Evolutionary conservation across 2,113 vertebrate genomes (phyloP).

Genomic region (Morone saxatilis): DNA sequence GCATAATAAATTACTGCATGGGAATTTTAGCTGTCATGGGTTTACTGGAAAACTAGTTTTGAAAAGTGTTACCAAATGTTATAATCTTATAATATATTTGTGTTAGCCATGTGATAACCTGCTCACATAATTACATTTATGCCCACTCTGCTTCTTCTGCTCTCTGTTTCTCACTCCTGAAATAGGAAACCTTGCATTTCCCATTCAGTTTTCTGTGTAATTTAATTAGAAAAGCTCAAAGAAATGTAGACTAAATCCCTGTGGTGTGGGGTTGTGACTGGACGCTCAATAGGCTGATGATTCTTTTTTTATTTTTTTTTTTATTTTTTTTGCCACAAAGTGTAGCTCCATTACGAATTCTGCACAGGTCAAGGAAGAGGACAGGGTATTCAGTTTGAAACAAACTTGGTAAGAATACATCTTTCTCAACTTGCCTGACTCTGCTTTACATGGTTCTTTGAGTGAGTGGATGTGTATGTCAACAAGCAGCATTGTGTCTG

Average conservation of each 20-base stretch:
- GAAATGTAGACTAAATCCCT: conserved; percentile 52
- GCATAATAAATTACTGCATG: neutral
- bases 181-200: conserved; percentile 60
- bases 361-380: conserved; percentile 25
- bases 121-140: conserved; percentile 53
- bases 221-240: conserved; percentile 67
- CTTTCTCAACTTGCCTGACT: conserved; percentile 13
- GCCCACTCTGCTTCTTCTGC: conserved; percentile 16
- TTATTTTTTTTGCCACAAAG: neutral
- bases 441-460: neutral
- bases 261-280: conserved; percentile 51
- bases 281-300: conserved; percentile 44
- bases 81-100: conserved; percentile 40
- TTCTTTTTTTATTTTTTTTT: neutral
- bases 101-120: conserved; percentile 12
- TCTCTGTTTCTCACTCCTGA: conserved; percentile 33
- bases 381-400: conserved; percentile 13
- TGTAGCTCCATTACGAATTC: conserved; percentile 38
- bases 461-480: neutral
- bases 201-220: conserved; percentile 60
- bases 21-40: neutral
- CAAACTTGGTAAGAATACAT: neutral
- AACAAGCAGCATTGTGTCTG: conserved; percentile 5
- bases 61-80: neutral
- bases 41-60: conserved; percentile 4